Base-by-base conservation (phyloP, 2,113 vertebrate species). In the Sterna hirundo region DNA sequence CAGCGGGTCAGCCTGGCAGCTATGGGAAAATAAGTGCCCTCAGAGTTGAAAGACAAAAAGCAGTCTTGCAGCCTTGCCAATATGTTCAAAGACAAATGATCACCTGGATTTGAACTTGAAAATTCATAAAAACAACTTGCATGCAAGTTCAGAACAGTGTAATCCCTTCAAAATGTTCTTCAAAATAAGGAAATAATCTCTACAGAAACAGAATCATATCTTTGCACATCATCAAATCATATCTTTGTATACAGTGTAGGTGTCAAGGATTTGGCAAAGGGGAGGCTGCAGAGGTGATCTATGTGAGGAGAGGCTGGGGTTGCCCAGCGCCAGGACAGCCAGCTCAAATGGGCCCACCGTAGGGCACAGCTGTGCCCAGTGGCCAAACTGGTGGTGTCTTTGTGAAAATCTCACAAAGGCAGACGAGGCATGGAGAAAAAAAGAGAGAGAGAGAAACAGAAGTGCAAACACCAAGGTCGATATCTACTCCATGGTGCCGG, bases 311-410 rank as follows among this genome's bases (percentile, higher is more conserved):
- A 34, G 18, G 16, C 58, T 2, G 2, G 18, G 12, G 18, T 4
- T 65, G 66, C 19, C 22, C 36, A 0, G 1, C 27, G n/a, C 9
- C 4, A 5, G 49, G 16, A 32, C 26, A 51, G 17, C 5, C 1
- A 2, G n/a, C 20, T 55, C 40, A 36, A 27, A 5, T 2, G 2
- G 11, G 14, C 22, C 25, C 69, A 44, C 11, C 1, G 5, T 32
- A 26, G n/a, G 36, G 32, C 22, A 32, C 4, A 5, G 30, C 46
- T 54, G 12, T 57, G 47, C 12, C 34, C 49, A 7, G 3, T n/a
- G 47, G 40, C n/a, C 29, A 47, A 19, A 15, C 1, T 8, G 14
- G 32, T 29, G 66, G 12, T 18, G 38, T 5, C 46, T n/a, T 34
- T 10, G 23, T 8, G 44, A 58, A 71, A 58, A 46, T 20, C 19